These are phyloP conservation scores for Gastracanthus pulcherrimus DNA, from an alignment of 2,888 invertebrate species.

Conservation along the genomic window DNA sequence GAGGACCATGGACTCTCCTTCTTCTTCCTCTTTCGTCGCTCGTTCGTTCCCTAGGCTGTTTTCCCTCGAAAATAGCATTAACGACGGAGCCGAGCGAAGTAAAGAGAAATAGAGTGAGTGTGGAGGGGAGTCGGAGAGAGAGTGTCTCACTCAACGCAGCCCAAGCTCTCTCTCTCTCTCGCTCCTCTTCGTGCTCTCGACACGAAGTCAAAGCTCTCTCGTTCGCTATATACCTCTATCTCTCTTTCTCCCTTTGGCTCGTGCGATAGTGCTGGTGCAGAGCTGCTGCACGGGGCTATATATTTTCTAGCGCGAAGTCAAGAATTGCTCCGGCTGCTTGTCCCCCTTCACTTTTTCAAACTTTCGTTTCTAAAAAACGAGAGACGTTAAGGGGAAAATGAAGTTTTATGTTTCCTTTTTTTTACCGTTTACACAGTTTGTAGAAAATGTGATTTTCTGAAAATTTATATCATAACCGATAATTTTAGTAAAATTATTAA, in stretches of 20 bases:
- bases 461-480: too few relatives aligned
- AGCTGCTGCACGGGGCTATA: background rate
- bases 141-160: slow-evolving; percentile 1
- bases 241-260: too few relatives aligned
- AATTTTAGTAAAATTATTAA: too few relatives aligned
- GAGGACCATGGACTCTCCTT: background rate
- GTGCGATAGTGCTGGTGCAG: too few relatives aligned
- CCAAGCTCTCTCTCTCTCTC: slow-evolving; percentile 10
- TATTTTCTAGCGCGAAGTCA: background rate
- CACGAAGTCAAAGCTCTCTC: slow-evolving; percentile 21
- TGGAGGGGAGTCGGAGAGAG: too few relatives aligned
- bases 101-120: slow-evolving; percentile 49
- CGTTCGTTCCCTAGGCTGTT: background rate
- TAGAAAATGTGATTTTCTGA: too few relatives aligned
- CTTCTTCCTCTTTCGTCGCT: background rate
- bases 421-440: too few relatives aligned
- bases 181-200: background rate
- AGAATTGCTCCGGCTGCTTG: too few relatives aligned
- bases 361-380: background rate
- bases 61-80: slow-evolving; percentile 43
- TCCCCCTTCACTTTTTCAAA: background rate
- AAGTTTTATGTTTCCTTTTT: too few relatives aligned
- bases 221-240: too few relatives aligned
- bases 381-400: background rate
- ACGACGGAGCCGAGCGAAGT: background rate